Conservation (phyloP, 1,140 invertebrate species). For the Pseudomyrmex concolor region DNA sequence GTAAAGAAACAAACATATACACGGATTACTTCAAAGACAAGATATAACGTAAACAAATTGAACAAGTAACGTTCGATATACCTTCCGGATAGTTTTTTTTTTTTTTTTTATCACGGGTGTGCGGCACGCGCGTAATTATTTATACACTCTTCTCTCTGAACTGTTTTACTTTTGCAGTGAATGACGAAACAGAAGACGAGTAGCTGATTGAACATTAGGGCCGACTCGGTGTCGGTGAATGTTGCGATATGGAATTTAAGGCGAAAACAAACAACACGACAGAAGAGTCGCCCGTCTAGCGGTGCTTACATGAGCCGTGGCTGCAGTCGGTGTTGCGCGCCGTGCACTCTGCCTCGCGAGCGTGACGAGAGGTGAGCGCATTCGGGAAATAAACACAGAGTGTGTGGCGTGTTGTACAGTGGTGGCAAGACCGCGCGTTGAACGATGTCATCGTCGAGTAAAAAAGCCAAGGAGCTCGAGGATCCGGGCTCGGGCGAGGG, state of each 20-base stretch:
- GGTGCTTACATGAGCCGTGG: not conserved
- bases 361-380: slow-evolving; percentile 66
- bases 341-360: slow-evolving; percentile 60
- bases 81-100: no score
- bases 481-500: slow-evolving; percentile 82
- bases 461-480: slow-evolving; percentile 80
- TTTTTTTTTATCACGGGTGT: no score
- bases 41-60: no score
- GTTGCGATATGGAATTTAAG: not conserved
- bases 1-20: no score
- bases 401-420: slow-evolving; percentile 53
- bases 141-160: no score
- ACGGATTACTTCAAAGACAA: no score
- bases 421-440: slow-evolving; percentile 68
- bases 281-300: not conserved
- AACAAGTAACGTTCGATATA: no score
- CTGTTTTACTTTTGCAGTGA: no score
- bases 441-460: slow-evolving; percentile 79
- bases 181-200: not conserved
- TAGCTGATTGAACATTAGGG: not conserved
- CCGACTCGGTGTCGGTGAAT: no score
- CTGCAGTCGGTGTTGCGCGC: slow-evolving; percentile 58
- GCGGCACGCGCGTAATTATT: no score
- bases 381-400: slow-evolving; percentile 70
- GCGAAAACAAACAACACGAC: no score